Evolutionary conservation across 1,140 invertebrate species (phyloP), one percentile per base, ranked within the genome.

Genomic region (Diabrotica virgifera): DNA sequence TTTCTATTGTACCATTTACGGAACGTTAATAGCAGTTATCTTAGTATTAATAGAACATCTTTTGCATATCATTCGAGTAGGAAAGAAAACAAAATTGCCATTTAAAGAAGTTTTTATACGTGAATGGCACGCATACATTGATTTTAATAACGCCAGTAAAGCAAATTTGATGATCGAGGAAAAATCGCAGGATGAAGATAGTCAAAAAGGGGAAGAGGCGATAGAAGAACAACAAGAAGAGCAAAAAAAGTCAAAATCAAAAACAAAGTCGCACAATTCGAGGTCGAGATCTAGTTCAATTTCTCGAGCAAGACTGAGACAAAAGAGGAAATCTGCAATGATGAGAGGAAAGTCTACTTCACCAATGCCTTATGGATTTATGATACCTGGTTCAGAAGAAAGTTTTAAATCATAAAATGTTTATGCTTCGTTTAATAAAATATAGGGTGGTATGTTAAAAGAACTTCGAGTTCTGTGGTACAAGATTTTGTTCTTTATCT

Each of bases 111-210:
- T 71, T 12, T 62, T 78, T 3, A 73, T 73, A 84, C 6, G 84
- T 84, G 38, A 80, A 86, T 0, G 77, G 77, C 11, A 80, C 77
- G 94, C 94, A 68, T 87, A 90, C 5, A 69, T 89, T 0, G 87
- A 86, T 71, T 93, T 90, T 70, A 88, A 86, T 36, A 89, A 88
- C 0, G 89, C 88, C 36, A 88, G 87, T 2, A 94, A 93, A 66
- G 84, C 70, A 8, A 62, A 62, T 13, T 14, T 54, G n/a, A n/a
- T 50, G 11, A 24, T 58, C 4, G 38, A 58, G 36, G 54, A 53
- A 37, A 37, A 13, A 5, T 11, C 36, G 6, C n/a, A 12, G 6
- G 24, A 52, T 36, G 35, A 8, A 11, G 36, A 57, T 36, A 36
- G 24, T 9, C 55, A 36, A 57, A 36, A 24, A 6, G 13, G 10